Percentiles rank a stretch among this genome's conserved stretches.
These are phyloP conservation scores for Motacilla tschutschensis DNA, from an alignment of 2,113 vertebrate species.

Conservation along the genomic window DNA sequence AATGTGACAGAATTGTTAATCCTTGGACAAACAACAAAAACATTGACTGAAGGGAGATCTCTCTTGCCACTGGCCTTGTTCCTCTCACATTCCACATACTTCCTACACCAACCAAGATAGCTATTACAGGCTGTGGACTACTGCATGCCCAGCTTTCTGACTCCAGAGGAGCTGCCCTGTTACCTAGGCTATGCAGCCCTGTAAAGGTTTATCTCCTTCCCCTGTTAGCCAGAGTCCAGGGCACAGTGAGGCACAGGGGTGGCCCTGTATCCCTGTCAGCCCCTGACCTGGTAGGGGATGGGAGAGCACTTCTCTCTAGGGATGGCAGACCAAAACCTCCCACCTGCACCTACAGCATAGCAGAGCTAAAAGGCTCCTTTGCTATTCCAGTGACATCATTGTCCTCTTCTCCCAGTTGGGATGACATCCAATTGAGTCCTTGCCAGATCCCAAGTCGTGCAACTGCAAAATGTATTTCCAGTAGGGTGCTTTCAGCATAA, in stretches of 20 bases:
- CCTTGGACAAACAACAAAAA: not conserved
- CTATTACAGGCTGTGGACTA: rapidly evolving
- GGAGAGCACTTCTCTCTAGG: not conserved
- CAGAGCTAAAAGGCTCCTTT: not conserved
- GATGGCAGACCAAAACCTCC: not conserved
- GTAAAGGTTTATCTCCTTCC: not conserved
- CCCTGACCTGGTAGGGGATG: not conserved
- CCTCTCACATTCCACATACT: not conserved
- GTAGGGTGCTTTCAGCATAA: not conserved
- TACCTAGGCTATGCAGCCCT: not conserved
- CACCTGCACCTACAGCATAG: not conserved
- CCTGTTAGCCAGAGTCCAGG: not conserved
- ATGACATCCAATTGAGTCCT: not conserved
- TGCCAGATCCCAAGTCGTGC: not conserved
- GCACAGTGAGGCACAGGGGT: not conserved
- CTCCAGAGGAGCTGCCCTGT: not conserved
- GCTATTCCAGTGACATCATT: not conserved
- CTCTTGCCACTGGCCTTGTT: not conserved
- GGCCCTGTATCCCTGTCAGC: not conserved
- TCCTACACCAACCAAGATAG: not conserved
- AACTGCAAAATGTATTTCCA: not conserved
- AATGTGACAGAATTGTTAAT: not conserved
- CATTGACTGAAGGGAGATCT: not conserved
- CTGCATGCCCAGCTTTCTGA: not conserved
- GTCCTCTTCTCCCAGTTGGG: not conserved